A percentile compares a stretch with the other conserved stretches of the same genome.
These are phyloP conservation scores for Lysandra bellargus DNA, from an alignment of 2,888 invertebrate species.

Conservation along the genomic window DNA sequence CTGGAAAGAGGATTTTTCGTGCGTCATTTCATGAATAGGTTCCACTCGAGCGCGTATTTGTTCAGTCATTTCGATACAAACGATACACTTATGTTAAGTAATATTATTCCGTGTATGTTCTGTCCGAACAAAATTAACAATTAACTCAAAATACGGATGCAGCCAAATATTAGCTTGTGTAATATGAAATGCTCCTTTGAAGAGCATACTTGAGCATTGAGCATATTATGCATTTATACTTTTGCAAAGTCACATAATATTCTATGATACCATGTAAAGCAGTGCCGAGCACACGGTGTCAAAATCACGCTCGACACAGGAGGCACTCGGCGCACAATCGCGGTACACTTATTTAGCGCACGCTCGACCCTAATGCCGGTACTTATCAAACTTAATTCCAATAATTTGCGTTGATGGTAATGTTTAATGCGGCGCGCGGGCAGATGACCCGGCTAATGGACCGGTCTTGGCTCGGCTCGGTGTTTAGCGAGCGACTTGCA, in stretches of 20 bases:
- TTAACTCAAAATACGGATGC: conserved; percentile 14
- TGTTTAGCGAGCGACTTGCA: conserved; percentile 55
- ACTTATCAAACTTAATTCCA: conserved; percentile 16
- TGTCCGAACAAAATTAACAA: conserved; percentile 15
- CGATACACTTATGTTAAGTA: conserved; percentile 29
- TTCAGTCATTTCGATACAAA: conserved; percentile 28
- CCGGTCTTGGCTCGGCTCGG: conserved; percentile 47
- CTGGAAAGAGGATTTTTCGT: conserved; percentile 34
- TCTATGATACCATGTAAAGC: background rate
- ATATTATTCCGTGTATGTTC: conserved; percentile 14
- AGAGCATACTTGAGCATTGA: background rate
- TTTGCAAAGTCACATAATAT: background rate
- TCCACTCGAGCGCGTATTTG: conserved; percentile 34
- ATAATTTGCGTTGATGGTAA: conserved; percentile 29
- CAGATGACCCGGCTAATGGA: conserved; percentile 58
- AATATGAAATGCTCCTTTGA: background rate
- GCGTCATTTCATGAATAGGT: conserved; percentile 42
- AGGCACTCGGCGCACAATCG: background rate
- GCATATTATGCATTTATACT: background rate
- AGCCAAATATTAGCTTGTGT: conserved; percentile 5
- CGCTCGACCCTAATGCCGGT: conserved; percentile 7
- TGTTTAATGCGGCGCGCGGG: conserved; percentile 42
- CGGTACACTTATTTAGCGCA: conserved; percentile 19
- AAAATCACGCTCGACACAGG: too few relatives aligned
- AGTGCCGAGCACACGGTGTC: background rate